phyloP scores from a whole-genome alignment of 2,888 invertebrate genomes.

The Ichneumoninae sp. region DNA sequence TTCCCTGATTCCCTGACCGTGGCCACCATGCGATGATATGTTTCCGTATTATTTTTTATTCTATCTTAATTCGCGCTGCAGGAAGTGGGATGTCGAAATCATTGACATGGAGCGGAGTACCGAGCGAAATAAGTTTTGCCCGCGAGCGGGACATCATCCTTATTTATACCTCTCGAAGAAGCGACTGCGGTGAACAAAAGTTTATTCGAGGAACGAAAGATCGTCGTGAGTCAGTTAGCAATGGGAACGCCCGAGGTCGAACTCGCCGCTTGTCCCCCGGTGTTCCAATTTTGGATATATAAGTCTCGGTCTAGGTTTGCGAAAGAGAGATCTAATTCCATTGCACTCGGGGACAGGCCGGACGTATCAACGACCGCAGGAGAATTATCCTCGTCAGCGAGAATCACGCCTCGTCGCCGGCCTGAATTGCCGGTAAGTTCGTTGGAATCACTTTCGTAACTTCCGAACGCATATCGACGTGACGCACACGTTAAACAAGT shows the following conservation, averaged over 20 bases:
- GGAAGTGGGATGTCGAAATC: not conserved
- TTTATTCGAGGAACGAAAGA: conserved; percentile 56
- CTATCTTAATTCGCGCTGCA: not conserved
- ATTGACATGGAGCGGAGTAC: not conserved
- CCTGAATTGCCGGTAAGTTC: conserved; percentile 20
- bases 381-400: conserved; percentile 34
- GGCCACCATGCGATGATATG: too few relatives aligned
- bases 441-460: conserved; percentile 15
- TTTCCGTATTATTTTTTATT: too few relatives aligned
- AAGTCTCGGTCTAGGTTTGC: conserved; percentile 23
- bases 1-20: too few relatives aligned
- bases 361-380: conserved; percentile 31
- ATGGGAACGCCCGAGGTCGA: conserved; percentile 45
- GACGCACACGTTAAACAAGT: not conserved
- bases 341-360: not conserved
- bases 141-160: not conserved
- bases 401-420: conserved; percentile 30
- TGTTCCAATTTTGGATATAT: conserved; percentile 30
- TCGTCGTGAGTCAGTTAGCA: conserved; percentile 61
- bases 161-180: not conserved
- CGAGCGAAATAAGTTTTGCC: not conserved
- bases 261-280: conserved; percentile 45
- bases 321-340: conserved; percentile 4
- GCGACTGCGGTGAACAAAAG: conserved; percentile 32
- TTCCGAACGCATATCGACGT: conserved; percentile 14